Base-by-base conservation (phyloP, 2,888 invertebrate species). In the Ametastegia equiseti region DNA sequence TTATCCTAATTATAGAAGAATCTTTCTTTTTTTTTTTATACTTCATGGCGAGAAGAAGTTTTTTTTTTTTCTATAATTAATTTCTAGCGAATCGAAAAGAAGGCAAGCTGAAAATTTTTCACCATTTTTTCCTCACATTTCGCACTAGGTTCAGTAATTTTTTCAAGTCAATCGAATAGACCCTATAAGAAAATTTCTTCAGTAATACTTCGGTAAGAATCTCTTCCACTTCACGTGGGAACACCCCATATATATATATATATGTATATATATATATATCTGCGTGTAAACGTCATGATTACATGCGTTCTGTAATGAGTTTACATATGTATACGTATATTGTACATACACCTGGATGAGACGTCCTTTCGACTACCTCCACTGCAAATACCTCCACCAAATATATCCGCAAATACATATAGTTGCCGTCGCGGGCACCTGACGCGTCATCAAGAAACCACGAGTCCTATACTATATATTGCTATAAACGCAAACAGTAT, bases 381-480 rank as follows among this genome's bases (percentile, higher is more conserved):
- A 30, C 60, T 60, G 30, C 5, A 60, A 60, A 60, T 30, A 60
- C 23, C 54, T 19, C 19, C 23, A 3, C 23, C 2, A 27, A 27
- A 23, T 54, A 54, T 23, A 2, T 23, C n/a, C 9, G 54, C 19
- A 57, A 13, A 30, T 65, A 36, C n/a, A 36, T 75, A 33, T 6
- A 73, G 19, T 9, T 47, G 47, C 13, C 47, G 50, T 75, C 75
- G 19, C 2, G 11, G 23, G 75, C 75, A 75, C 57, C 75, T 75
- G 75, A 54, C 75, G 13, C 54, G 50, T 54, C 75, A 75, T 75
- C 75, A 75, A 75, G 54, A 39, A 50, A 57, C 23, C 33, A 36
- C 54, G 30, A 27, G 47, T 5, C 27, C n/a, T n/a, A n/a, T n/a
- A n/a, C n/a, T n/a, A n/a, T n/a, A n/a, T n/a, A n/a, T n/a, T n/a